Evolutionary conservation across 2,888 invertebrate species (phyloP).

Genomic region (Stenodema calcarata): DNA sequence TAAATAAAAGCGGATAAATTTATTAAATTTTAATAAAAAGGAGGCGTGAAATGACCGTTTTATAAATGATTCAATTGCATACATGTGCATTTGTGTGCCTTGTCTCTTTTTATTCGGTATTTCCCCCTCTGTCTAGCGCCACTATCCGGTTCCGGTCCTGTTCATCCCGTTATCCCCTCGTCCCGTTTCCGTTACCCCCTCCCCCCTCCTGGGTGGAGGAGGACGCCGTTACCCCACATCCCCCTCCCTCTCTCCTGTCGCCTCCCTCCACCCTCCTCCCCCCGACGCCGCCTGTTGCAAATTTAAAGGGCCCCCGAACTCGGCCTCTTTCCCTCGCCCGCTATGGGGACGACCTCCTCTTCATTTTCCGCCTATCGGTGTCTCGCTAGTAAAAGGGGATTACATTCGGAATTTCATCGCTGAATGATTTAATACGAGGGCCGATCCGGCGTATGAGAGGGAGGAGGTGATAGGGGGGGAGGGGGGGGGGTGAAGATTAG

Average conservation of each 20-base stretch:
- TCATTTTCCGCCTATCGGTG: slow-evolving; percentile 47
- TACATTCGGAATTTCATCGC: slow-evolving; percentile 49
- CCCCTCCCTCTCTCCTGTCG: no score
- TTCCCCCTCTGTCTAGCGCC: neutral
- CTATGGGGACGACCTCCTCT: no score
- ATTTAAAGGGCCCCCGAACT: slow-evolving; percentile 38
- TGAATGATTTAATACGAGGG: slow-evolving; percentile 49
- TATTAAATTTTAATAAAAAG: slow-evolving; percentile 13
- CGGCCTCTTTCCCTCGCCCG: neutral
- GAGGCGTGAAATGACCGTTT: slow-evolving; percentile 43
- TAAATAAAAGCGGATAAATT: neutral
- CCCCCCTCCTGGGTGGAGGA: neutral
- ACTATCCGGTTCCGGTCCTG: neutral
- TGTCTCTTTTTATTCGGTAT: neutral
- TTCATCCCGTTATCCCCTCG: neutral
- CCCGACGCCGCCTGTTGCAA: slow-evolving; percentile 21
- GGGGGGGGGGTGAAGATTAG: neutral
- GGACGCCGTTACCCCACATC: no score
- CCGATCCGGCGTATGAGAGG: neutral
- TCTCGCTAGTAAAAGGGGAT: slow-evolving; percentile 18
- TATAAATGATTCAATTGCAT: slow-evolving; percentile 47
- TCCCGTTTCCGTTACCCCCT: neutral
- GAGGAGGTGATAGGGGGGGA: neutral
- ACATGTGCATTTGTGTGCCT: slow-evolving; percentile 5
- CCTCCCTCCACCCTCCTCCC: neutral